Evolutionary conservation across 2,797 vertebrate genomes (phyloP).

Genomic region (Chelmon rostratus): DNA sequence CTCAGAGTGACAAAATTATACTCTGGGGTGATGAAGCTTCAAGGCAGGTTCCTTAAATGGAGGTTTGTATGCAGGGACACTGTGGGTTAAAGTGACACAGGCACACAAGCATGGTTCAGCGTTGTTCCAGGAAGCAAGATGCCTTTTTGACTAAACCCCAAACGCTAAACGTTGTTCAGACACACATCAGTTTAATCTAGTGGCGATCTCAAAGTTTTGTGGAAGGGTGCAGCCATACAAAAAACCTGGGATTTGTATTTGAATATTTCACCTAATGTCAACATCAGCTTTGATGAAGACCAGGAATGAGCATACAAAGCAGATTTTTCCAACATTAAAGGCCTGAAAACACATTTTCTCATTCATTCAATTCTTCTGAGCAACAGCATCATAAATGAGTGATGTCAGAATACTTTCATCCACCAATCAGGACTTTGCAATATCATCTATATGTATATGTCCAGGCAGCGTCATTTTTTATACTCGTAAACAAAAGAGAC

Average conservation of each 20-base stretch:
- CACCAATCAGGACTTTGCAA: too few species aligned
- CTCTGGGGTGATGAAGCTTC: constrained; percentile 27
- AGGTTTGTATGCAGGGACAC: constrained; percentile 29
- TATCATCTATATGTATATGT: too few species aligned
- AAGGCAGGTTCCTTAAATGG: constrained; percentile 9
- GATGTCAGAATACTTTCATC: too few species aligned
- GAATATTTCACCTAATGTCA: not conserved
- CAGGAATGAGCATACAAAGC: too few species aligned
- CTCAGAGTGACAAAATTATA: constrained; percentile 43
- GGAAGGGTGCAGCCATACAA: too few species aligned
- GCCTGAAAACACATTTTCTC: too few species aligned
- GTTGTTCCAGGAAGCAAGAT: constrained; percentile 1
- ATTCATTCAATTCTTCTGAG: too few species aligned
- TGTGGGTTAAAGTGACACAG: constrained; percentile 20
- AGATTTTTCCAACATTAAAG: too few species aligned
- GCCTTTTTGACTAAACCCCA: not conserved
- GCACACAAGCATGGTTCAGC: not conserved
- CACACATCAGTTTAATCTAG: too few species aligned
- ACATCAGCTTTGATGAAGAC: not conserved
- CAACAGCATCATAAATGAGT: too few species aligned
- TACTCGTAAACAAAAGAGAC: too few species aligned
- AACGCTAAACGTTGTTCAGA: not conserved
- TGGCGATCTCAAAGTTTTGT: not conserved
- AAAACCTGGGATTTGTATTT: not conserved
- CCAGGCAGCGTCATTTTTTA: too few species aligned